Percentiles rank a stretch among this genome's conserved stretches.
phyloP scores from a whole-genome alignment of 1,140 invertebrate genomes.

The Zaprionus inermis region DNA sequence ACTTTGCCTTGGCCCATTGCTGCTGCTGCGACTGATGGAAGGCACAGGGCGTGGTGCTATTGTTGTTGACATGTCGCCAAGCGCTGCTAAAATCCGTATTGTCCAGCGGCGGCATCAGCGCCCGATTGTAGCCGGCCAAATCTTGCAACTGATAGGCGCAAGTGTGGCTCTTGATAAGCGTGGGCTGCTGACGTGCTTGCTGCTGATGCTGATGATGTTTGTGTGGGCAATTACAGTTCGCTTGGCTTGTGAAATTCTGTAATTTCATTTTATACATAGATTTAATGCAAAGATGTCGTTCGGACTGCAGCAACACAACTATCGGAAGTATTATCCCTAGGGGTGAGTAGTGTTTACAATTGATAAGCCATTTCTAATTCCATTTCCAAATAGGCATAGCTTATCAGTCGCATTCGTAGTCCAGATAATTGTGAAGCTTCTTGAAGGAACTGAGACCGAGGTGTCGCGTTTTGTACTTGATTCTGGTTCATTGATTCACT shows the following conservation, averaged over 20 bases:
- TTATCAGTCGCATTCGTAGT: neutral
- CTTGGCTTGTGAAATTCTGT: slow-evolving; percentile 79
- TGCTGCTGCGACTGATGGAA: slow-evolving; percentile 51
- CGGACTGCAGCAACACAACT: neutral
- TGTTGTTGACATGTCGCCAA: slow-evolving; percentile 71
- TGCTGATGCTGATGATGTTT: slow-evolving; percentile 45
- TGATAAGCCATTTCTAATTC: neutral
- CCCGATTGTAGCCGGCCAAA: slow-evolving; percentile 65
- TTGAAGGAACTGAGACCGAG: neutral
- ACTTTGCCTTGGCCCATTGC: slow-evolving; percentile 37
- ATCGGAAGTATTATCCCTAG: neutral
- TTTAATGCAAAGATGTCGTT: neutral
- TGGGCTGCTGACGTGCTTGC: slow-evolving; percentile 56
- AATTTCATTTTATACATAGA: slow-evolving; percentile 39
- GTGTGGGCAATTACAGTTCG: slow-evolving; percentile 72
- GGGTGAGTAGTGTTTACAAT: neutral
- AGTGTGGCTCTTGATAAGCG: slow-evolving; percentile 73
- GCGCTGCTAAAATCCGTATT: slow-evolving; percentile 64
- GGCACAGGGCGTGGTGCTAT: slow-evolving; percentile 52
- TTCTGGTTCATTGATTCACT: slow-evolving; percentile 73
- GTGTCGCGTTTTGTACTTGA: slow-evolving; percentile 67
- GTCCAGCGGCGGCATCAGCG: slow-evolving; percentile 71
- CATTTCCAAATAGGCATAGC: neutral
- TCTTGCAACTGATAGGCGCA: slow-evolving; percentile 74
- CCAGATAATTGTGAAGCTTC: neutral